Conservation (phyloP, 1,140 invertebrate species). For the Oedothorax gibbosus region DNA sequence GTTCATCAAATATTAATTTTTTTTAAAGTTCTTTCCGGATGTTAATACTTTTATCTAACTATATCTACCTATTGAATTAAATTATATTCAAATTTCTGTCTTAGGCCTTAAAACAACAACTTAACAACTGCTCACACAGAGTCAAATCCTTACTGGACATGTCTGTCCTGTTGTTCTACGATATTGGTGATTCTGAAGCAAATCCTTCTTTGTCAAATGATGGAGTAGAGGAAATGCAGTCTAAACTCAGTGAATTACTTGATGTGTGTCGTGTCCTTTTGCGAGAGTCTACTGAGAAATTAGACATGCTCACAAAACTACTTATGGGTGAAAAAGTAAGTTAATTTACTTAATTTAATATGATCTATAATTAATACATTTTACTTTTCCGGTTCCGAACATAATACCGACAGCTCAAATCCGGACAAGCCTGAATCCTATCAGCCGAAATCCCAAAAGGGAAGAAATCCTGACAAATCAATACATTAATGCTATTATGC, state of each 20-base stretch:
- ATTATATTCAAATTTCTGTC: background rate
- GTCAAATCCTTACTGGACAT: slow-evolving; percentile 32
- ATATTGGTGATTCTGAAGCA: background rate
- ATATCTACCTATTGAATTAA: too few relatives aligned
- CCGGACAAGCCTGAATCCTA: too few relatives aligned
- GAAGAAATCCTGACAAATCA: too few relatives aligned
- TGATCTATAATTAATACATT: too few relatives aligned
- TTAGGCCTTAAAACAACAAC: slow-evolving; percentile 51
- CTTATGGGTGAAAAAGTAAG: slow-evolving; percentile 7
- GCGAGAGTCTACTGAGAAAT: slow-evolving; percentile 11
- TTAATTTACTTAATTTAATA: background rate
- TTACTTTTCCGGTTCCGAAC: too few relatives aligned
- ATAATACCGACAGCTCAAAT: too few relatives aligned
- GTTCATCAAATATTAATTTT: too few relatives aligned
- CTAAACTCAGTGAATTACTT: slow-evolving; percentile 4
- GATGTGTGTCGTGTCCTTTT: slow-evolving; percentile 4
- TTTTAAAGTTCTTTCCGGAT: too few relatives aligned
- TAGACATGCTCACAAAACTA: slow-evolving; percentile 27
- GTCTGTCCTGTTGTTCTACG: slow-evolving; percentile 5
- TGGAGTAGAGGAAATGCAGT: slow-evolving; percentile 12
- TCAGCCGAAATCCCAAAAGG: too few relatives aligned
- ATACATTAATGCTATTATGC: too few relatives aligned
- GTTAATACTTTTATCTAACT: too few relatives aligned
- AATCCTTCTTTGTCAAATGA: background rate
- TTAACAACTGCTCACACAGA: slow-evolving; percentile 21